These are phyloP conservation scores for Catharus minimus DNA, from an alignment of 2,113 vertebrate species.

Conservation along the genomic window DNA sequence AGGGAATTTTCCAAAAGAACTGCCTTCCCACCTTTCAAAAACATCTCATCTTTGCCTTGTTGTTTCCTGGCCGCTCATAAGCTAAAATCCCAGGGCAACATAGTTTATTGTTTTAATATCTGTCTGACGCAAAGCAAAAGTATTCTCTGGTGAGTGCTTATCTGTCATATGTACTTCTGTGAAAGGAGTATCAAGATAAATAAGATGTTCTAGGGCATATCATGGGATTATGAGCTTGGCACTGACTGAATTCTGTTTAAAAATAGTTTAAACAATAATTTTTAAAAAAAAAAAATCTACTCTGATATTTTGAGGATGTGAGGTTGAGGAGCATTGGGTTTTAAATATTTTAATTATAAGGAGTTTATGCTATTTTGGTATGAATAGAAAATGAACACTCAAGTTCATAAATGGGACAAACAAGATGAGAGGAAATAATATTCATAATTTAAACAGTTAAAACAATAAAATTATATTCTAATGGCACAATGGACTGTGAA, in stretches of 20 bases:
- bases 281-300: not conserved
- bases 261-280: conserved; percentile 11
- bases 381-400: not conserved
- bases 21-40: conserved; percentile 70
- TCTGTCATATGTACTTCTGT: conserved; percentile 78
- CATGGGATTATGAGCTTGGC: conserved; percentile 35
- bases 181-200: conserved; percentile 80
- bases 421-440: not conserved
- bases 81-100: conserved; percentile 70
- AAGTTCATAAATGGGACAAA: not conserved
- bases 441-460: conserved; percentile 43
- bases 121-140: conserved; percentile 73
- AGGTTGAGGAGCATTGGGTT: not conserved
- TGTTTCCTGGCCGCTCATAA: conserved; percentile 62
- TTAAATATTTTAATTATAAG: not conserved
- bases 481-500: conserved; percentile 20
- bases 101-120: conserved; percentile 87
- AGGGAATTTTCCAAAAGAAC: conserved; percentile 50
- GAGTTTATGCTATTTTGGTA: not conserved
- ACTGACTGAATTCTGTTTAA: conserved; percentile 12
- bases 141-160: conserved; percentile 77
- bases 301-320: conserved; percentile 16
- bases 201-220: conserved; percentile 71
- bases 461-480: conserved; percentile 23
- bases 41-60: conserved; percentile 74